Percentiles rank a stretch among this genome's conserved stretches.
phyloP scores from a whole-genome alignment of 2,113 vertebrate species.

The Cygnus atratus region DNA sequence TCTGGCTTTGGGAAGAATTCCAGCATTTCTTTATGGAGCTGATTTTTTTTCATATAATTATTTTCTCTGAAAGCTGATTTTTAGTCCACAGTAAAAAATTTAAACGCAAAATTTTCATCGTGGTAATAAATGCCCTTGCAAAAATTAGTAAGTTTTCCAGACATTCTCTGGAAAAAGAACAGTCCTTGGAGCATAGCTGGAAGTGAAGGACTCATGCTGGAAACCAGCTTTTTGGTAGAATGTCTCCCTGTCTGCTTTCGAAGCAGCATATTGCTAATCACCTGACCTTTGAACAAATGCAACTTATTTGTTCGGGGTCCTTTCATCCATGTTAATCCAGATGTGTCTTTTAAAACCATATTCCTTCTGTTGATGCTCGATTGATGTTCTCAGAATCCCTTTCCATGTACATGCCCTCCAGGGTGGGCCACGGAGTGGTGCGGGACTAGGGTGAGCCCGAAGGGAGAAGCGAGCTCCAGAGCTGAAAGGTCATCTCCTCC shows the following conservation, averaged over 20 bases:
- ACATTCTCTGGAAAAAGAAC: background rate
- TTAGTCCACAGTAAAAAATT: background rate
- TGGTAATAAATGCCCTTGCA: background rate
- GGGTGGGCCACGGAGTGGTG: background rate
- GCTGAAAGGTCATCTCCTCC: background rate
- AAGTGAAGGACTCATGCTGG: slow-evolving; percentile 24
- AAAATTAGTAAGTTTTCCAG: slow-evolving; percentile 16
- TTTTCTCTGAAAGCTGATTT: background rate
- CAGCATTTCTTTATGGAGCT: slow-evolving; percentile 3
- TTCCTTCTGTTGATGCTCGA: background rate
- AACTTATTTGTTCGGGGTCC: background rate
- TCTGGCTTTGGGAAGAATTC: background rate
- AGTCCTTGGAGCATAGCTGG: slow-evolving; percentile 2
- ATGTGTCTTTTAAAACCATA: slow-evolving; percentile 7
- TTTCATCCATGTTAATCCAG: slow-evolving; percentile 44
- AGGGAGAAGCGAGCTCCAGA: background rate
- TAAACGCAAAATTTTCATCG: background rate
- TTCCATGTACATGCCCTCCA: background rate
- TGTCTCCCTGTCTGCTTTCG: background rate
- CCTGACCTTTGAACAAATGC: slow-evolving; percentile 21
- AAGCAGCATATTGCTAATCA: background rate
- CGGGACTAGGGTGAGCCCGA: background rate
- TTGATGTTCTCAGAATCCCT: background rate
- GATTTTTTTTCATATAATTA: background rate
- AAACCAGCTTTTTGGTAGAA: background rate